These are phyloP conservation scores for Melanostoma mellinum DNA, from an alignment of 2,888 invertebrate species.

Conservation along the genomic window DNA sequence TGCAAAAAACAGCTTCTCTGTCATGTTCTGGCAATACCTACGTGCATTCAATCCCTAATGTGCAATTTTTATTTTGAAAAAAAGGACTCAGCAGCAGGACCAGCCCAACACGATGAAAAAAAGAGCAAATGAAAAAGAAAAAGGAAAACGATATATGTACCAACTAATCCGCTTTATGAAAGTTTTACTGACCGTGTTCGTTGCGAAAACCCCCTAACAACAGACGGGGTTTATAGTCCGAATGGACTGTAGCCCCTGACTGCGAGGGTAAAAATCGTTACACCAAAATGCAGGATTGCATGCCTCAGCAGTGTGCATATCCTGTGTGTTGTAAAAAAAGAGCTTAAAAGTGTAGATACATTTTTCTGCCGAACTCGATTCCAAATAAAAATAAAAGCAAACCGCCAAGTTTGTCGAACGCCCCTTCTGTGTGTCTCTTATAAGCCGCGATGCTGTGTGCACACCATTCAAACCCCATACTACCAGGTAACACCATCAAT, in stretches of 20 bases:
- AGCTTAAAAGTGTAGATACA: no score
- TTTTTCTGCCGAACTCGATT: no score
- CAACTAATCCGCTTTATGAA: slow-evolving; percentile 61
- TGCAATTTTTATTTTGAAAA: background rate
- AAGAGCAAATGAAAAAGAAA: slow-evolving; percentile 13
- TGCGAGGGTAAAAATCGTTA: slow-evolving; percentile 8
- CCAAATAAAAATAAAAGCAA: no score
- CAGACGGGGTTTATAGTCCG: background rate
- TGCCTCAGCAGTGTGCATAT: slow-evolving; percentile 9
- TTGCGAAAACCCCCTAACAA: background rate
- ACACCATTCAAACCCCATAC: background rate
- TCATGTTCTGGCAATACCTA: background rate
- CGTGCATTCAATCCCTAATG: background rate
- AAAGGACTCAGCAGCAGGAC: no score
- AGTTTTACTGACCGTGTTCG: slow-evolving; percentile 50
- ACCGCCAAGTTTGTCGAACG: background rate
- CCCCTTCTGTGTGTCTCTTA: background rate
- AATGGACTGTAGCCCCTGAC: slow-evolving; percentile 22
- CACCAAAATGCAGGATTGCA: slow-evolving; percentile 28
- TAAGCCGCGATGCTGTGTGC: slow-evolving; percentile 15
- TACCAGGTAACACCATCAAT: slow-evolving; percentile 10
- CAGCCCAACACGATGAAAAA: background rate
- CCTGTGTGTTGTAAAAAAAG: slow-evolving; percentile 5
- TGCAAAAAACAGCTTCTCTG: slow-evolving; percentile 2
- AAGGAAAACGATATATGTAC: background rate